Conservation (phyloP, 1,140 invertebrate genomes). For the Drosophila bocqueti region DNA sequence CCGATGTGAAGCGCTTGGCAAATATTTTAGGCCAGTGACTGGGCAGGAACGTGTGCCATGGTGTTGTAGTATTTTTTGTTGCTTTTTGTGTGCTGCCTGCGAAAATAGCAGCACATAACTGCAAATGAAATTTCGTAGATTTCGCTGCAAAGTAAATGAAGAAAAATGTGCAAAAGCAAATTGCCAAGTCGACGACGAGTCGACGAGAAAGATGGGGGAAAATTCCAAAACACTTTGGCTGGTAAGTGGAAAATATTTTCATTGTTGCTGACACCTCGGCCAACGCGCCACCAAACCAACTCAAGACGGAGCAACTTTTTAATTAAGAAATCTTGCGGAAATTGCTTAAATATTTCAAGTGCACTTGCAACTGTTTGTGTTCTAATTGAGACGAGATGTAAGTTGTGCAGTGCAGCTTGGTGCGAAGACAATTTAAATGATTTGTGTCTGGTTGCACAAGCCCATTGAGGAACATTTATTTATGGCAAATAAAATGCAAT, state of each 20-base stretch:
- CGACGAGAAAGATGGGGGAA: slow-evolving; percentile 10
- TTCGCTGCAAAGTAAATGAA: slow-evolving; percentile 78
- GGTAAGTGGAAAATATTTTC: slow-evolving; percentile 78
- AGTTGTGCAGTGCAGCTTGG: slow-evolving; percentile 1
- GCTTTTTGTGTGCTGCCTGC: slow-evolving; percentile 44
- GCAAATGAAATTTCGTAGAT: slow-evolving; percentile 82
- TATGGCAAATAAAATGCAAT: slow-evolving; percentile 77
- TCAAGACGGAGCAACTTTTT: slow-evolving; percentile 67
- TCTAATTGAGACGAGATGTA: slow-evolving; percentile 66
- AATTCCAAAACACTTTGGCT: slow-evolving; percentile 53
- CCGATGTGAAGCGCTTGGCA: slow-evolving; percentile 76
- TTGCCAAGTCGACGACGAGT: slow-evolving; percentile 48
- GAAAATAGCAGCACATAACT: slow-evolving; percentile 77
- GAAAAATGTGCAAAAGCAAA: slow-evolving; percentile 81
- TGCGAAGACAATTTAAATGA: slow-evolving; percentile 24
- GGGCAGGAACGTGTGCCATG: slow-evolving; percentile 41
- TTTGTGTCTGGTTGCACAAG: neutral
- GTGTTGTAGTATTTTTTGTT: slow-evolving; percentile 3
- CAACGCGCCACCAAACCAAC: slow-evolving; percentile 11
- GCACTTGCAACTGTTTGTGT: slow-evolving; percentile 65
- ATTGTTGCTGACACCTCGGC: slow-evolving; percentile 81
- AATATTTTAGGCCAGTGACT: slow-evolving; percentile 71
- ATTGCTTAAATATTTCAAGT: slow-evolving; percentile 79
- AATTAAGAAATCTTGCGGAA: slow-evolving; percentile 80
- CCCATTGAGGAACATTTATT: slow-evolving; percentile 55